These are phyloP conservation scores for Huso huso DNA, from an alignment of 2,797 vertebrate species.

Conservation along the genomic window DNA sequence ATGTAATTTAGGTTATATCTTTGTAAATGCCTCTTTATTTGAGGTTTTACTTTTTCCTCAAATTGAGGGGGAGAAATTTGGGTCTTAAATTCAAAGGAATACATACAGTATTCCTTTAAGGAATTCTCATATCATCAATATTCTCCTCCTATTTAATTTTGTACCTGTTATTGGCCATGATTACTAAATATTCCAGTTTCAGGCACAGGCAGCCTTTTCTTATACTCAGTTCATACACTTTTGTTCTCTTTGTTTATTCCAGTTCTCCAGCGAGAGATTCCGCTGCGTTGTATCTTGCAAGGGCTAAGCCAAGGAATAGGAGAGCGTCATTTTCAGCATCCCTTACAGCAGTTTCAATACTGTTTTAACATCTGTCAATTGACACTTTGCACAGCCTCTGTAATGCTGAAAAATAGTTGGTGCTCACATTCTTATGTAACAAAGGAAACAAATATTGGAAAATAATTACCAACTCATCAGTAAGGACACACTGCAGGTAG, in stretches of 20 bases:
- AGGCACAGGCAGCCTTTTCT: conserved; percentile 10
- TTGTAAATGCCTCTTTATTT: conserved; percentile 53
- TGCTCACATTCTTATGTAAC: neutral
- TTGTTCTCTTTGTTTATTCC: too few relatives aligned
- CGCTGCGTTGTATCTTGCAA: too few relatives aligned
- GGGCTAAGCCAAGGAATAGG: too few relatives aligned
- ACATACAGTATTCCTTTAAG: neutral
- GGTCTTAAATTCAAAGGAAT: neutral
- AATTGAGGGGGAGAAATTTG: too few relatives aligned
- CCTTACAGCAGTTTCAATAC: neutral
- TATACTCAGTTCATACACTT: too few relatives aligned
- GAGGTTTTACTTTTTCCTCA: conserved; percentile 69
- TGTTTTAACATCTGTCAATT: neutral
- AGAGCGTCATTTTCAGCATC: neutral
- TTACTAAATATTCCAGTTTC: conserved; percentile 42
- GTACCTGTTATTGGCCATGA: too few relatives aligned
- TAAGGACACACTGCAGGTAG: conserved; percentile 87
- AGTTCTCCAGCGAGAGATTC: too few relatives aligned
- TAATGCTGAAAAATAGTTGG: too few relatives aligned
- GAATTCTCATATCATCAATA: too few relatives aligned
- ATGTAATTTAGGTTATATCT: too few relatives aligned
- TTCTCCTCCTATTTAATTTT: too few relatives aligned
- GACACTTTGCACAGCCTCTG: neutral
- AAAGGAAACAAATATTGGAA: neutral
- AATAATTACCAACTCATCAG: conserved; percentile 76